Base-by-base conservation (phyloP, 1,140 invertebrate genomes). In the Aphaenogaster rudis region DNA sequence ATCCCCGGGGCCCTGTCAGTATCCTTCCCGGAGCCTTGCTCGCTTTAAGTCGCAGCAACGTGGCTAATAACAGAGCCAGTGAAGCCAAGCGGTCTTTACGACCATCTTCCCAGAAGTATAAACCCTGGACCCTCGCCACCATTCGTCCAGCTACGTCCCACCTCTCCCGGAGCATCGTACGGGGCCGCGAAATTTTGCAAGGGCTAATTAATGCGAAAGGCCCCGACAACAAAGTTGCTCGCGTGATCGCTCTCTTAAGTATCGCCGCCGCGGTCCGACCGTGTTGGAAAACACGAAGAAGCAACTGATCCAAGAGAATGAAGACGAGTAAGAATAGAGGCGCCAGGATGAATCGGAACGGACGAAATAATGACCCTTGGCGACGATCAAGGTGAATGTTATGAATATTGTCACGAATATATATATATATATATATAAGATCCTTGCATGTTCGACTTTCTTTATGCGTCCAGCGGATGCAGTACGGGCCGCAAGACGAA, bases 91-190 rank as follows among this genome's bases (percentile, higher is more conserved):
- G 88, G 90, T 94, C 94, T 95, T 95, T 95, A 95, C 94, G 94
- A 95, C 92, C 93, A 78, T 93, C 93, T 95, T 95, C 94, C 88
- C 93, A 95, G 94, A 95, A 95, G 94, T 95, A 94, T 94, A 95
- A 95, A 95, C 93, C 91, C 89, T 66, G 81, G 86, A 85, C 57
- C 39, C 66, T 76, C 45, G 54, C 80, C 80, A 76, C 54, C 54
- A 76, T 54, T 74, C 74, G 61, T 54, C 54, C 39, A 59, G 48
- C 76, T 76, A 76, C 80, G 69, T 84, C 52, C 54, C 33, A 74
- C 86, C 85, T 76, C 63, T 78, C 84, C 36, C n/a, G 59, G 15
- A 48, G 28, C 72, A 57, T 52, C 87, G 39, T 80, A 59, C 54
- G 74, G 63, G 28, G 52, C 67, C 86, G 86, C 84, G 63, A 76